phyloP scores from a whole-genome alignment of 2,113 vertebrate genomes.

The Hoplias malabaricus region DNA sequence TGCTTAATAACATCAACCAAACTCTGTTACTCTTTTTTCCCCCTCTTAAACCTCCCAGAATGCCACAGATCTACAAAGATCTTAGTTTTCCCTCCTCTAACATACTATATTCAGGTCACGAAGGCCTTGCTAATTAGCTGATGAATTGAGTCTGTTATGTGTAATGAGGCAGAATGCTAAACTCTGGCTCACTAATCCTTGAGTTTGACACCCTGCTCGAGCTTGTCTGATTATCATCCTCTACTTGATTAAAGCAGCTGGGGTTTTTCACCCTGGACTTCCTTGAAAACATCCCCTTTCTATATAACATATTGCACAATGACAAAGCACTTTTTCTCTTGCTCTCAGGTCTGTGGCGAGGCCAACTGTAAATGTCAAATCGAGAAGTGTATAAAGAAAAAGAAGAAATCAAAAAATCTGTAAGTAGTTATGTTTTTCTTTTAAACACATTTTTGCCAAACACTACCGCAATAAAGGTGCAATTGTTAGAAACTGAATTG shows the following conservation, averaged over 20 bases:
- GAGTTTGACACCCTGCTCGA: not conserved
- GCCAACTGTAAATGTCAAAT: conserved; percentile 67
- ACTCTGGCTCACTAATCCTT: not conserved
- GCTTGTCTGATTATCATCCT: not conserved
- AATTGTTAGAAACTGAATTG: not conserved
- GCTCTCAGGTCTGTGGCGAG: conserved; percentile 68
- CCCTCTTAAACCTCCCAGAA: not conserved
- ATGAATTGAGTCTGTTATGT: not conserved
- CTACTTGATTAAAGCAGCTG: not conserved
- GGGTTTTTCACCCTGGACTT: not conserved
- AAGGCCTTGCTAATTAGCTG: not conserved
- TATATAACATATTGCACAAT: not conserved
- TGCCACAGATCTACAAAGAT: not conserved
- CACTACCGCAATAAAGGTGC: not conserved
- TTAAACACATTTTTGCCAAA: not conserved
- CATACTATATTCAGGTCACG: not conserved
- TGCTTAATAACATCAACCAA: not conserved
- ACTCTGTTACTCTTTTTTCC: not conserved
- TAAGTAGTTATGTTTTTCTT: conserved; percentile 65
- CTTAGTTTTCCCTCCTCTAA: not conserved
- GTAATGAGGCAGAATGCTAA: not conserved
- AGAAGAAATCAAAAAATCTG: conserved; percentile 82
- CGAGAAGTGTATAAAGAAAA: conserved; percentile 63
- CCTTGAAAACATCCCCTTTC: not conserved
- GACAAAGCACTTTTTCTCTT: not conserved